Conservation (phyloP, 2,113 vertebrate species). For the Dinomys branickii region DNA sequence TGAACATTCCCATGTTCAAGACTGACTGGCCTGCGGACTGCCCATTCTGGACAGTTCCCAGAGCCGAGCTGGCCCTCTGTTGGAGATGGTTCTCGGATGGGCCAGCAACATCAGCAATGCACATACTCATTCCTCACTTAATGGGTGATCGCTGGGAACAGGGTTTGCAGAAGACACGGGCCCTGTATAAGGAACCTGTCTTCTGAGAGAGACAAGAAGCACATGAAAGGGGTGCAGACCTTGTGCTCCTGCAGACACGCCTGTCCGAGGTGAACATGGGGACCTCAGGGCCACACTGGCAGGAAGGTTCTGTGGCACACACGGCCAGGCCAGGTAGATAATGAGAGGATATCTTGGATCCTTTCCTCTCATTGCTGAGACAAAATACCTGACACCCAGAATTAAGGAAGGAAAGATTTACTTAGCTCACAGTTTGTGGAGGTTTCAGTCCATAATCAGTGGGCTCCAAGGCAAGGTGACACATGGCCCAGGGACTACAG, state of each 20-base stretch:
- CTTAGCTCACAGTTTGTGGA: too few relatives aligned
- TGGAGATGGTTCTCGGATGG: not conserved
- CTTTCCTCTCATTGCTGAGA: too few relatives aligned
- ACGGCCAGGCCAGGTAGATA: accelerated
- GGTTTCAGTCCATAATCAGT: too few relatives aligned
- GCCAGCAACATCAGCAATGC: accelerated
- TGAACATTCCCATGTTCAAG: not conserved
- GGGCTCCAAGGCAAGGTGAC: too few relatives aligned
- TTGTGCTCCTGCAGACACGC: not conserved
- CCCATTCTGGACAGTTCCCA: not conserved
- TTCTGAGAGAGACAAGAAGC: not conserved
- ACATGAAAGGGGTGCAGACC: not conserved
- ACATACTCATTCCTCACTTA: not conserved
- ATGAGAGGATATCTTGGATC: not conserved
- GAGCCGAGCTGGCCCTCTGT: not conserved
- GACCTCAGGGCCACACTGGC: not conserved
- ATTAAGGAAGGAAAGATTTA: too few relatives aligned
- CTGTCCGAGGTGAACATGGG: not conserved
- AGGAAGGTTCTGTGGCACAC: not conserved
- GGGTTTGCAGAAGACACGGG: not conserved
- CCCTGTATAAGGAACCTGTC: not conserved
- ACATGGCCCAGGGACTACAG: too few relatives aligned
- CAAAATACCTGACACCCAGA: too few relatives aligned
- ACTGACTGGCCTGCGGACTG: not conserved
- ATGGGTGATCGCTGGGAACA: not conserved